Percentiles rank a stretch among this genome's conserved stretches.
Conservation (phyloP, 2,113 vertebrate species). For the Alosa alosa region DNA sequence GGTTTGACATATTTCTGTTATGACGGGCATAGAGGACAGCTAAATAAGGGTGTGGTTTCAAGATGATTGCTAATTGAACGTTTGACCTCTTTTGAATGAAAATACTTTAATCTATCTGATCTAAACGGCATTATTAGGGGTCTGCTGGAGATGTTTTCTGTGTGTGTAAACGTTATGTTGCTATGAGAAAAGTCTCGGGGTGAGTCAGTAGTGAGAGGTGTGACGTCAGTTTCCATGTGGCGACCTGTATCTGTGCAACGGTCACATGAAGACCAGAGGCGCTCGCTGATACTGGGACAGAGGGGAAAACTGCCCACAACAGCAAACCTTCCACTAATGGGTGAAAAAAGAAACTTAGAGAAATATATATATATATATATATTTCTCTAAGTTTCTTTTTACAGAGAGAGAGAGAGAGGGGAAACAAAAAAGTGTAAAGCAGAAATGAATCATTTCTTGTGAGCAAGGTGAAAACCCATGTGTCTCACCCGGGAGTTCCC, state of each 20-base stretch:
- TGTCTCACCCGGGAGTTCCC: not conserved
- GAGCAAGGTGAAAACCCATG: not conserved
- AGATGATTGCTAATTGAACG: too few relatives aligned
- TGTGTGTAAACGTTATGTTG: not conserved
- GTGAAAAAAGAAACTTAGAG: not conserved
- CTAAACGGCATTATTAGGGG: too few relatives aligned
- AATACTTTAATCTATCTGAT: too few relatives aligned
- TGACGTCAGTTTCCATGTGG: not conserved
- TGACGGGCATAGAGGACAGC: too few relatives aligned
- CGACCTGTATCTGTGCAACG: not conserved
- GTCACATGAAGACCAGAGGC: not conserved
- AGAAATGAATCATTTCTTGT: constrained; percentile 1
- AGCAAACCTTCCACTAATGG: not conserved
- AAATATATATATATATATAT: too few relatives aligned
- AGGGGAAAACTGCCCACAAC: not conserved
- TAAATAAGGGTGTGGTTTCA: too few relatives aligned
- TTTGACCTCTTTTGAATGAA: too few relatives aligned
- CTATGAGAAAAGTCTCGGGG: not conserved
- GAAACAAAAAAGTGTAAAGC: not conserved
- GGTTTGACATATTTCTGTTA: too few relatives aligned
- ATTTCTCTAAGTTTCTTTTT: too few relatives aligned
- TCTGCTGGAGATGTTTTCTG: not conserved
- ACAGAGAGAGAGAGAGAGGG: not conserved
- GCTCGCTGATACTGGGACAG: not conserved
- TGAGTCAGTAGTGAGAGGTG: not conserved